Conservation (phyloP, 2,888 invertebrate genomes). For the Trichogramma dendrolimi region DNA sequence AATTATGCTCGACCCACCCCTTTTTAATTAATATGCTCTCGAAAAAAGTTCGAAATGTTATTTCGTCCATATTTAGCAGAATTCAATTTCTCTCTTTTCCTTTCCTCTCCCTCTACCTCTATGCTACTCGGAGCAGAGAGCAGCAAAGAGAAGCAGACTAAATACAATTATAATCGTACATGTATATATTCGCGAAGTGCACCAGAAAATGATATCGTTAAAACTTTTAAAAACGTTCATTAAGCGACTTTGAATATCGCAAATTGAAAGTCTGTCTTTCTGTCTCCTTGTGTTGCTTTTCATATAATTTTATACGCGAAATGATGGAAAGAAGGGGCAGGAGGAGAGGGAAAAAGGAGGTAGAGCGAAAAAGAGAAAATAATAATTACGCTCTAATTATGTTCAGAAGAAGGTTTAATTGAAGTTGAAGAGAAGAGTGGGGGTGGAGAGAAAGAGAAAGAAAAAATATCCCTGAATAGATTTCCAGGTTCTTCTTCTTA, state of each 20-base stretch:
- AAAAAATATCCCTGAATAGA: constrained; percentile 16
- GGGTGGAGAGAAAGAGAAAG: background rate
- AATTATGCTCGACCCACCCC: background rate
- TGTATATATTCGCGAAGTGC: background rate
- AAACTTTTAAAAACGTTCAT: constrained; percentile 18
- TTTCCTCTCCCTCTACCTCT: too few species aligned
- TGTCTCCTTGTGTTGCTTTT: background rate
- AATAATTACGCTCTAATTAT: constrained; percentile 25
- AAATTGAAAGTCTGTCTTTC: constrained; percentile 3
- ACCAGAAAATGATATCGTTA: constrained; percentile 15
- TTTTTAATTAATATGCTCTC: constrained; percentile 15
- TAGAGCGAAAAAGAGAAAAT: background rate
- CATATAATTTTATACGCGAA: background rate
- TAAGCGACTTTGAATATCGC: constrained; percentile 16
- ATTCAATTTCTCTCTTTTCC: constrained; percentile 4
- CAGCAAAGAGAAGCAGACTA: background rate
- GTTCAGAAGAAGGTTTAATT: constrained; percentile 20
- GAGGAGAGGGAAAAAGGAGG: background rate
- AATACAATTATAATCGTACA: constrained; percentile 15
- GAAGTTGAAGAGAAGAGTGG: constrained; percentile 1
- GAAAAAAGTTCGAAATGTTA: constrained; percentile 11
- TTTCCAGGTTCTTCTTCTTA: constrained; percentile 10
- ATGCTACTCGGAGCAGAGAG: too few species aligned
- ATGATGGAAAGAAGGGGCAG: too few species aligned
- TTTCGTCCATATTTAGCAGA: constrained; percentile 3